Percentiles rank a stretch among this genome's conserved stretches.
Evolutionary conservation across 2,113 vertebrate genomes (phyloP).

Genomic region (Phaethon lepturus): DNA sequence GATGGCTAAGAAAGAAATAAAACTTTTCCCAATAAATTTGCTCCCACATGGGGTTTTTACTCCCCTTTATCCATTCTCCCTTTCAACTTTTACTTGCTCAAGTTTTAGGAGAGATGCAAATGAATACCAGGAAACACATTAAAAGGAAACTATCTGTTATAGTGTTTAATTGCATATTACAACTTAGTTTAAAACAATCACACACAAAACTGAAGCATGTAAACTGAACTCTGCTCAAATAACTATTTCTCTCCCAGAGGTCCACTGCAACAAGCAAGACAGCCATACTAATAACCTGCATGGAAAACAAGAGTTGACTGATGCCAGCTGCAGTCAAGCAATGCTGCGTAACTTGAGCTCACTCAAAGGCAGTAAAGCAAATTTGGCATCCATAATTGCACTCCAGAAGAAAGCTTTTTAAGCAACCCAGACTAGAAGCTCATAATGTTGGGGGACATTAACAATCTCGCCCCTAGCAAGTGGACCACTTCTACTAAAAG

Average conservation of each 20-base stretch:
- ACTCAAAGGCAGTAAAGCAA: neutral
- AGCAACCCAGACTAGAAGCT: neutral
- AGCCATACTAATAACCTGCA: neutral
- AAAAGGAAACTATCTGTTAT: neutral
- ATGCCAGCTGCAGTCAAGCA: neutral
- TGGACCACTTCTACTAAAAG: neutral
- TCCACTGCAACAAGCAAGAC: neutral
- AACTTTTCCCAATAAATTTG: neutral
- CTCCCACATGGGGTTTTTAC: neutral
- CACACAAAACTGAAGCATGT: neutral
- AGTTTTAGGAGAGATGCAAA: neutral
- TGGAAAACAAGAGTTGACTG: neutral
- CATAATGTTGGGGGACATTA: neutral
- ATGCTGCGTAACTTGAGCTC: neutral
- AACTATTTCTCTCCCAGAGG: neutral
- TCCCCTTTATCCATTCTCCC: neutral
- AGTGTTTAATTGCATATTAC: neutral
- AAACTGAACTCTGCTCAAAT: neutral
- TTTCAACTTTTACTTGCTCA: neutral
- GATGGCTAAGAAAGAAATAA: neutral
- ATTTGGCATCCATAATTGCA: neutral
- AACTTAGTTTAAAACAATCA: neutral
- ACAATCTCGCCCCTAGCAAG: neutral
- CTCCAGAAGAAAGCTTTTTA: neutral
- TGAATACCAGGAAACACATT: neutral